Base-by-base conservation (phyloP, 2,797 vertebrate genomes). In the Coregonus suidteri region DNA sequence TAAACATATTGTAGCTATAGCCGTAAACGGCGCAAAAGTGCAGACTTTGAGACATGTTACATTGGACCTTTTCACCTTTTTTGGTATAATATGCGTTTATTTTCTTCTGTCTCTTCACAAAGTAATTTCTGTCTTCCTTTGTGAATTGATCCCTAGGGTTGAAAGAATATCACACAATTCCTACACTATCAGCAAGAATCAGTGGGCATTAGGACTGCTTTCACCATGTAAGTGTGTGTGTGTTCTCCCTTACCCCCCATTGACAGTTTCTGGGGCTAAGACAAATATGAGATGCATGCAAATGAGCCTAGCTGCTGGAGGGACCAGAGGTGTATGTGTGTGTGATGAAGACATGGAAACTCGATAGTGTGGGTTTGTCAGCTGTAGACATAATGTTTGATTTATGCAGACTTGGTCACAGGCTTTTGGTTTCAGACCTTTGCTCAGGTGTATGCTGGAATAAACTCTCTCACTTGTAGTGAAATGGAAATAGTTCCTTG, bases 261-360 rank as follows among this genome's bases (percentile, higher is more conserved):
- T 84, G 84, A 88, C 85, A 80, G 65, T 72, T 85, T 87, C 82
- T 69, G 81, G 14, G 88, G 86, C 85, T 83, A 83, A 88, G 89
- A 85, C 85, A 91, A 93, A 93, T 87, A 91, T 62, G 85, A 92
- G 85, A 76, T 79, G 75, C 83, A 91, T 93, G 91, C 88, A 91
- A 93, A 93, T 93, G 81, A 91, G 83, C 80, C 75, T 31, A 87
- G 81, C 76, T 2, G 71, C 74, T 54, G 75, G 69, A 82, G 89
- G 83, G 81, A 86, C 85, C 86, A 9, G 83, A 81, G 88, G 56
- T 64, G 56, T 25, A 35, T n/a, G 15, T 35, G 51, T 74, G 73
- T 41, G 31, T 76, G 73, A 1, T 81, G 1, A 71, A 53, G 79
- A 81, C 81, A 73, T 66, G 79, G 86, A 81, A 86, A 84, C 77